Conservation (phyloP, 2,888 invertebrate genomes). For the Tenthredo amoena region DNA sequence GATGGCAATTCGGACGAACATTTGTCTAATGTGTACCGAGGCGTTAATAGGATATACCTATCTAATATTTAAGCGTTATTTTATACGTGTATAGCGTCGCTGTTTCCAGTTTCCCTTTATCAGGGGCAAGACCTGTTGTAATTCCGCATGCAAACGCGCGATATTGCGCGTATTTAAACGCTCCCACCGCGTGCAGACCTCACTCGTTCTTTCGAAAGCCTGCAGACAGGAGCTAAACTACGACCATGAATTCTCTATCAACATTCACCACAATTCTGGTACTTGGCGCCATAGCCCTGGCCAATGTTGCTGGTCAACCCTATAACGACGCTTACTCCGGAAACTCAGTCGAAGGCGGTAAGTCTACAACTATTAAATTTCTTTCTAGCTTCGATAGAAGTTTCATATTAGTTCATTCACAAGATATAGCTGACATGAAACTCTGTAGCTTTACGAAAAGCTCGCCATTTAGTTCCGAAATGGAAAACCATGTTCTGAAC, state of each 20-base stretch:
- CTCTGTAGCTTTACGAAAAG: background rate
- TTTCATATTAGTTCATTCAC: background rate
- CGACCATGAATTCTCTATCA: slow-evolving; percentile 33
- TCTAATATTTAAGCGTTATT: slow-evolving; percentile 30
- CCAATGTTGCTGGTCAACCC: slow-evolving; percentile 6
- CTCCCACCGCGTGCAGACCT: slow-evolving; percentile 5
- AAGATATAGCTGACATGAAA: background rate
- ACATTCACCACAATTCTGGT: slow-evolving; percentile 24
- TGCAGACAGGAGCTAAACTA: slow-evolving; percentile 18
- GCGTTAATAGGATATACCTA: slow-evolving; percentile 33
- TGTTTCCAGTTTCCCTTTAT: slow-evolving; percentile 16
- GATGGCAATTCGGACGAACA: background rate
- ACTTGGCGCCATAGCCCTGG: slow-evolving; percentile 9
- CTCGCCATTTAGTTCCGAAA: background rate
- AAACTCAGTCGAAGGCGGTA: background rate
- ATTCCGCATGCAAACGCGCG: slow-evolving; percentile 38
- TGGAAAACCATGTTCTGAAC: background rate
- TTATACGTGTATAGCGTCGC: background rate
- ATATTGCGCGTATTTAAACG: slow-evolving; percentile 49
- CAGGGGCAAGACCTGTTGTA: slow-evolving; percentile 39
- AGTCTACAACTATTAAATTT: background rate
- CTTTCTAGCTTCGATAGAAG: background rate
- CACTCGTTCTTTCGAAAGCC: slow-evolving; percentile 49
- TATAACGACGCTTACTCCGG: background rate
- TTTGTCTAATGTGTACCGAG: background rate